Conservation (phyloP, 1,140 invertebrate genomes). For the Brachionus paranguensis region DNA sequence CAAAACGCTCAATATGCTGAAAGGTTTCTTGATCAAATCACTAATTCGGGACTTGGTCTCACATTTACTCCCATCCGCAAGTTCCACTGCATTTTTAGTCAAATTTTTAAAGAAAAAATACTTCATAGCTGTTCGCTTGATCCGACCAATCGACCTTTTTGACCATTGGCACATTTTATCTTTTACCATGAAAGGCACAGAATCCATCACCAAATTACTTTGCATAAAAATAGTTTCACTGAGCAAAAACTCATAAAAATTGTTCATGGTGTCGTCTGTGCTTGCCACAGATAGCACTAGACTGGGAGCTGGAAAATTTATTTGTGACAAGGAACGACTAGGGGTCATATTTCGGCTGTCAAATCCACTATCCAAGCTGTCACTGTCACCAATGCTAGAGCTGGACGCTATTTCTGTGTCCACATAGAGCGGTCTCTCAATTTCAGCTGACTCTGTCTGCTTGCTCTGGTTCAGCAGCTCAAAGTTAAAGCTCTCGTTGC, state of each 20-base stretch:
- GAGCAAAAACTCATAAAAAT: slow-evolving; percentile 12
- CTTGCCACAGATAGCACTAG: background rate
- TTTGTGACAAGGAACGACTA: background rate
- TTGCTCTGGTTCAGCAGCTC: background rate
- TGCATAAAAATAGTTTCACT: background rate
- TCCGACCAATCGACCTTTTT: background rate
- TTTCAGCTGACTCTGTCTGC: background rate
- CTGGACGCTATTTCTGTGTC: background rate
- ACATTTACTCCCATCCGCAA: background rate
- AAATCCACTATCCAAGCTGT: background rate
- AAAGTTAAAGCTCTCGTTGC: background rate
- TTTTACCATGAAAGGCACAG: background rate
- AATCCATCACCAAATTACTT: background rate
- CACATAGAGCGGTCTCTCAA: background rate
- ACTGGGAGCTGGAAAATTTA: background rate
- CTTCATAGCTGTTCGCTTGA: background rate
- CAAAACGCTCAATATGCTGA: background rate
- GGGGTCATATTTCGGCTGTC: background rate
- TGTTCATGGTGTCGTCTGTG: background rate
- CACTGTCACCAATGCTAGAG: background rate
- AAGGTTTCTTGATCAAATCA: background rate
- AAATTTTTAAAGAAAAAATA: slow-evolving; percentile 5
- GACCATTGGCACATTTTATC: background rate
- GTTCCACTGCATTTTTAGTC: background rate
- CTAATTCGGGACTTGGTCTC: background rate